Conservation (phyloP, 2,888 invertebrate species). For the Troides oblongomaculatus region DNA sequence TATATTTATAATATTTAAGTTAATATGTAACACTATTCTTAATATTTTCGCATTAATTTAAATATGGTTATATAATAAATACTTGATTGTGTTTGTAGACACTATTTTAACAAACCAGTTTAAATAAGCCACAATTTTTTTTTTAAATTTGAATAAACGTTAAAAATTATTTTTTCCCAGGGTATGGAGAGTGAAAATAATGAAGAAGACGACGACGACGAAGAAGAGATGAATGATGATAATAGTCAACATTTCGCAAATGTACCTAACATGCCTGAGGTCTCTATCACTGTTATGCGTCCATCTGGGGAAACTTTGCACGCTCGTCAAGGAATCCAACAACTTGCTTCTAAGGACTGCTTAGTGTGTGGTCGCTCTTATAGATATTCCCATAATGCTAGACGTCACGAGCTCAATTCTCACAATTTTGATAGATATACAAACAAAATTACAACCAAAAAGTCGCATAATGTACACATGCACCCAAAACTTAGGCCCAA, state of each 20-base stretch:
- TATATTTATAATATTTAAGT: too few relatives aligned
- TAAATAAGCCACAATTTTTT: neutral
- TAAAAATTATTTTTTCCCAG: constrained; percentile 41
- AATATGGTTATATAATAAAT: too few relatives aligned
- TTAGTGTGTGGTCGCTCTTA: constrained; percentile 74
- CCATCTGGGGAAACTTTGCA: constrained; percentile 69
- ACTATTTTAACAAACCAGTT: too few relatives aligned
- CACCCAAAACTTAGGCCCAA: constrained; percentile 73
- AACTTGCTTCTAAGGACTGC: constrained; percentile 74
- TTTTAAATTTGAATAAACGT: neutral
- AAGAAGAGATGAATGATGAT: constrained; percentile 53
- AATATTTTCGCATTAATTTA: too few relatives aligned
- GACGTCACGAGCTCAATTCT: constrained; percentile 72
- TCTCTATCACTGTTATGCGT: constrained; percentile 74
- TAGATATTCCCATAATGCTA: constrained; percentile 75
- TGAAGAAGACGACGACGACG: constrained; percentile 51
- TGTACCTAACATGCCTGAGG: constrained; percentile 67
- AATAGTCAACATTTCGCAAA: constrained; percentile 44
- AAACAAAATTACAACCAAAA: constrained; percentile 65
- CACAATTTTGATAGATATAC: constrained; percentile 76
- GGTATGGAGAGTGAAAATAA: constrained; percentile 67
- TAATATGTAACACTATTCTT: too few relatives aligned
- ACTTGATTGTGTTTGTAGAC: too few relatives aligned
- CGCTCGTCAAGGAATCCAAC: constrained; percentile 71
- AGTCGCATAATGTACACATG: constrained; percentile 48